These are phyloP conservation scores for Cerastis leucographa DNA, from an alignment of 2,888 invertebrate species.

Conservation along the genomic window DNA sequence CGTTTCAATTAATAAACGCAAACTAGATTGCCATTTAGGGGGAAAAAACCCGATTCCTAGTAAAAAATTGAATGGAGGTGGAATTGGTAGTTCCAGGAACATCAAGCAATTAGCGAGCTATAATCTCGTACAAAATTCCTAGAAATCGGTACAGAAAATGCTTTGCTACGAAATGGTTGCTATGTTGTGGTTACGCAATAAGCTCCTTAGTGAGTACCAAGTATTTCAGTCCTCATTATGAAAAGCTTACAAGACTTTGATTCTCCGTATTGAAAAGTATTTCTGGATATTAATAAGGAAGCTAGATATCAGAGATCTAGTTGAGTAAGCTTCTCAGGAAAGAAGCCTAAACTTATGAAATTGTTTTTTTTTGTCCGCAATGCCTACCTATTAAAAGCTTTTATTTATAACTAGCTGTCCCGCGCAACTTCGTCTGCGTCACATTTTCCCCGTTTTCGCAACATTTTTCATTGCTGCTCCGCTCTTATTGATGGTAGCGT, in stretches of 20 bases:
- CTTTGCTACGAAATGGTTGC: neutral
- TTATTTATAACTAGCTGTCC: too few species aligned
- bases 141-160: neutral
- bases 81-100: constrained; percentile 16
- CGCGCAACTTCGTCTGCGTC: too few species aligned
- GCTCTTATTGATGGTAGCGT: too few species aligned
- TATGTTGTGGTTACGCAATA: neutral
- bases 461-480: too few species aligned
- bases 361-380: too few species aligned
- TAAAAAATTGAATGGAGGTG: neutral
- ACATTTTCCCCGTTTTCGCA: too few species aligned
- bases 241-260: neutral
- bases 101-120: neutral
- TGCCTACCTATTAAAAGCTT: too few species aligned
- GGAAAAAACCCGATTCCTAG: neutral
- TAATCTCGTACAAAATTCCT: constrained; percentile 2
- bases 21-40: neutral
- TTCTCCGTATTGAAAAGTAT: neutral
- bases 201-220: constrained; percentile 5
- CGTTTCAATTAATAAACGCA: too few species aligned
- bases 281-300: neutral
- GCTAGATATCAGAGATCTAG: neutral
- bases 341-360: too few species aligned
- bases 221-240: neutral
- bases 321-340: too few species aligned